Percentiles rank a stretch among this genome's conserved stretches.
Evolutionary conservation across 2,113 vertebrate genomes (phyloP).

Genomic region (Columba livia): DNA sequence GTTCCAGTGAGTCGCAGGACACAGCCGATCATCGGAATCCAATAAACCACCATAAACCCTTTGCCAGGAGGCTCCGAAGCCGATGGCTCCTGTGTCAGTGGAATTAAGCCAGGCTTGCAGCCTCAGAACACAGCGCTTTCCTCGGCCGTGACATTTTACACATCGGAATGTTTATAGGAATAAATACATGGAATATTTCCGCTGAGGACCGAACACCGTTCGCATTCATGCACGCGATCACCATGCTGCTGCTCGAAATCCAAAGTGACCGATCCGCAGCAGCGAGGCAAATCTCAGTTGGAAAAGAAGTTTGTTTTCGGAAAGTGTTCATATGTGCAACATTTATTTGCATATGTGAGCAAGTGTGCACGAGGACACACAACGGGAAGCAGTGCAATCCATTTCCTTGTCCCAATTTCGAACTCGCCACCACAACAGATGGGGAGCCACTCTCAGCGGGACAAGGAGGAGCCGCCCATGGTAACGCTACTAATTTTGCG

Average conservation of each 20-base stretch:
- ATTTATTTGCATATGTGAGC: constrained; percentile 24
- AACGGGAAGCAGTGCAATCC: not conserved
- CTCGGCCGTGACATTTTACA: not conserved
- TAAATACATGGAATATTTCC: not conserved
- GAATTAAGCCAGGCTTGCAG: not conserved
- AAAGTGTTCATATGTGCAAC: not conserved
- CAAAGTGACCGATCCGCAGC: not conserved
- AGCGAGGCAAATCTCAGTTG: constrained; percentile 13
- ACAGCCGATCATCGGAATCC: not conserved
- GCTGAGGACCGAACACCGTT: not conserved
- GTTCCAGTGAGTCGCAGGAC: constrained; percentile 35
- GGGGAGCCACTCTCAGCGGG: not conserved
- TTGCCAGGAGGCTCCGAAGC: not conserved
- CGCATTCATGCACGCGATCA: not conserved
- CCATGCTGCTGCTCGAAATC: not conserved
- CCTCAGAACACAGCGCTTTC: not conserved
- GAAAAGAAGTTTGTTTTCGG: not conserved
- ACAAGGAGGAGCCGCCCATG: not conserved
- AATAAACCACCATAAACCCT: not conserved
- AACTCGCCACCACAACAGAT: not conserved
- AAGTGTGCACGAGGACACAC: not conserved
- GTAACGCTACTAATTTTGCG: not conserved
- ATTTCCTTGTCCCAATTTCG: not conserved
- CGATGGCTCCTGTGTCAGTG: not conserved
- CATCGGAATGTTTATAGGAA: not conserved